A percentile compares a stretch with the other conserved stretches of the same genome.
These are phyloP conservation scores for Panagrolaimus sp. DNA, from an alignment of 1,140 invertebrate species.

Conservation along the genomic window DNA sequence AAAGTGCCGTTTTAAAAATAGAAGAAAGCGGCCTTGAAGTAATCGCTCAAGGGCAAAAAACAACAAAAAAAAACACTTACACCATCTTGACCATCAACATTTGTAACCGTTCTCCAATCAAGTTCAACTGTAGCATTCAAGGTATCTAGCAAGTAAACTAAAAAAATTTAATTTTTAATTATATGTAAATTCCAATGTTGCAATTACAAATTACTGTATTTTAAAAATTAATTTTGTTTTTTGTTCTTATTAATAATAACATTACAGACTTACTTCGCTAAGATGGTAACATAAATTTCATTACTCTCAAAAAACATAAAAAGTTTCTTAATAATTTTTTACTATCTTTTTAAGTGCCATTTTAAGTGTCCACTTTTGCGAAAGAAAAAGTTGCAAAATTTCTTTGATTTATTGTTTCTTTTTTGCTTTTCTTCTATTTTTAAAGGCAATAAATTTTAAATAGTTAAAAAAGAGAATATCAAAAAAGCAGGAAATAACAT, in stretches of 20 bases:
- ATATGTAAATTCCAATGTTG: no score
- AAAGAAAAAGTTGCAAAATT: neutral
- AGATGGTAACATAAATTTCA: no score
- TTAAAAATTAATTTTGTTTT: neutral
- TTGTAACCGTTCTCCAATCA: constrained; percentile 41
- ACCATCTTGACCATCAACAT: constrained; percentile 39
- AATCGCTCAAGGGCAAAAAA: neutral
- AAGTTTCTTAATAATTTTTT: neutral
- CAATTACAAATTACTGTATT: constrained; percentile 7
- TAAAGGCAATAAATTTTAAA: neutral
- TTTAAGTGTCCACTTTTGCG: neutral
- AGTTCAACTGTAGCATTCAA: constrained; percentile 42
- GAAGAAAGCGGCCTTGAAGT: no score
- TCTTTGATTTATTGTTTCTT: constrained; percentile 1
- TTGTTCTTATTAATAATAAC: neutral
- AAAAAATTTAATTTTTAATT: neutral
- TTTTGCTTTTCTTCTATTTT: neutral
- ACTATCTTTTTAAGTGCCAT: neutral
- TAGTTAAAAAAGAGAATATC: no score
- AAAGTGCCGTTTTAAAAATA: no score
- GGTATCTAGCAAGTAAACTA: constrained; percentile 41
- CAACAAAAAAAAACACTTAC: constrained; percentile 27
- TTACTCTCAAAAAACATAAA: no score
- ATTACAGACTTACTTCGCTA: no score
- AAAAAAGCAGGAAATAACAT: no score